Percentiles rank a stretch among this genome's conserved stretches.
These are phyloP conservation scores for Ophonus ardosiacus DNA, from an alignment of 2,888 invertebrate species.

Conservation along the genomic window DNA sequence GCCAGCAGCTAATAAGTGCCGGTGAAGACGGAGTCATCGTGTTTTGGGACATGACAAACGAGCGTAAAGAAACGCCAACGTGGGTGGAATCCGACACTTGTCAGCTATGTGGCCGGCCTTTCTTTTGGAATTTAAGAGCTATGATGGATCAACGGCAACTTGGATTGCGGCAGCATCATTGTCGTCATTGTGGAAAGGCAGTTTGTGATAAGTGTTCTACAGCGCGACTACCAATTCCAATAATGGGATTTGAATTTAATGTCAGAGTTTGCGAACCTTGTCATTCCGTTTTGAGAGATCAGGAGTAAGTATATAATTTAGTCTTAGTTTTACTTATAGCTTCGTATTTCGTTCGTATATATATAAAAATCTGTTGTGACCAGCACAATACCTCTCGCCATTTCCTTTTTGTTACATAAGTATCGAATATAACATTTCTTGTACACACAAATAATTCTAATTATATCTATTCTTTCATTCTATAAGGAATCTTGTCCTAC, in stretches of 20 bases:
- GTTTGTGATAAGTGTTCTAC: constrained; percentile 95
- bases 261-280: constrained; percentile 97
- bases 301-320: constrained; percentile 89
- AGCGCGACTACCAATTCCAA: constrained; percentile 92
- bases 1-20: constrained; percentile 90
- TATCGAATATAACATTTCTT: no score
- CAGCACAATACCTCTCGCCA: no score
- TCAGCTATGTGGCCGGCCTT: constrained; percentile 95
- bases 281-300: constrained; percentile 87
- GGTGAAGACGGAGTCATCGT: constrained; percentile 95
- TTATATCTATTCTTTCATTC: no score
- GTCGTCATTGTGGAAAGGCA: constrained; percentile 96
- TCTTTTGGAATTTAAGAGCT: constrained; percentile 98
- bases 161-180: constrained; percentile 93
- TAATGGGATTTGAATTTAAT: constrained; percentile 98
- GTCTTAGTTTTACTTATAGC: no score
- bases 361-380: no score
- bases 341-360: no score
- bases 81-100: constrained; percentile 98
- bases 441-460: no score
- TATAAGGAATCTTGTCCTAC: no score
- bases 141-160: constrained; percentile 99
- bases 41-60: constrained; percentile 95
- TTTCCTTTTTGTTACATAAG: no score
- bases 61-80: constrained; percentile 93